Evolutionary conservation across 2,113 vertebrate genomes (phyloP).

Genomic region (Anarrhichthys ocellatus): DNA sequence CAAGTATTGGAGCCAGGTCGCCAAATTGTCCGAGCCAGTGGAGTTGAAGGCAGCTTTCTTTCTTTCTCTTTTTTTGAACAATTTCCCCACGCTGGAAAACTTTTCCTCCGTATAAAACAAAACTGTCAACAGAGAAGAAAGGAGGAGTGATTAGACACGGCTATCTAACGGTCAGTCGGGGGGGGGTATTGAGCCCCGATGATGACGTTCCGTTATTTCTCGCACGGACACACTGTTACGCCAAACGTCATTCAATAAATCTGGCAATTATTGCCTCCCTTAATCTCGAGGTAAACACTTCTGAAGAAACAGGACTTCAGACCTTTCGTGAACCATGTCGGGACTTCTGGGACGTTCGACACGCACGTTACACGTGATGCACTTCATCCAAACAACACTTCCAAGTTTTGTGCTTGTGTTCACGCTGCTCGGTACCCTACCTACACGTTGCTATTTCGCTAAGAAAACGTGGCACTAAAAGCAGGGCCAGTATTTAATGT

Average conservation of each 20-base stretch:
- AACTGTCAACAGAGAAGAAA: slow-evolving; percentile 73
- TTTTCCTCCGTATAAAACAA: slow-evolving; percentile 60
- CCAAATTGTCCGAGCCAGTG: slow-evolving; percentile 50
- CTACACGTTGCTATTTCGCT: background rate
- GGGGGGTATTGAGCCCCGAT: slow-evolving; percentile 5
- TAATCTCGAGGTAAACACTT: background rate
- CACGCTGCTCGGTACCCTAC: background rate
- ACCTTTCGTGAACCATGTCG: background rate
- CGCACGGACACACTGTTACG: slow-evolving; percentile 33
- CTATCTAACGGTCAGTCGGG: slow-evolving; percentile 57
- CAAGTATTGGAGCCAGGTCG: slow-evolving; percentile 57
- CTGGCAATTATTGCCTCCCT: slow-evolving; percentile 26
- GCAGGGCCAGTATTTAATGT: background rate
- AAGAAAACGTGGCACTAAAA: background rate
- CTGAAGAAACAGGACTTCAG: background rate
- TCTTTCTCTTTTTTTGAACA: slow-evolving; percentile 21
- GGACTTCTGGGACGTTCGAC: slow-evolving; percentile 3
- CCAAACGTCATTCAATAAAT: slow-evolving; percentile 52
- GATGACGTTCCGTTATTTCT: slow-evolving; percentile 65
- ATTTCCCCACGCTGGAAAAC: slow-evolving; percentile 61
- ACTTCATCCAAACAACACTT: slow-evolving; percentile 18
- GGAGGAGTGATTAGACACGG: slow-evolving; percentile 53
- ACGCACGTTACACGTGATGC: slow-evolving; percentile 6
- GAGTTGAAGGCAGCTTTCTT: slow-evolving; percentile 44
- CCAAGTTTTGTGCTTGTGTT: background rate